phyloP scores from a whole-genome alignment of 2,888 invertebrate genomes.

The Morinoia aosen region DNA sequence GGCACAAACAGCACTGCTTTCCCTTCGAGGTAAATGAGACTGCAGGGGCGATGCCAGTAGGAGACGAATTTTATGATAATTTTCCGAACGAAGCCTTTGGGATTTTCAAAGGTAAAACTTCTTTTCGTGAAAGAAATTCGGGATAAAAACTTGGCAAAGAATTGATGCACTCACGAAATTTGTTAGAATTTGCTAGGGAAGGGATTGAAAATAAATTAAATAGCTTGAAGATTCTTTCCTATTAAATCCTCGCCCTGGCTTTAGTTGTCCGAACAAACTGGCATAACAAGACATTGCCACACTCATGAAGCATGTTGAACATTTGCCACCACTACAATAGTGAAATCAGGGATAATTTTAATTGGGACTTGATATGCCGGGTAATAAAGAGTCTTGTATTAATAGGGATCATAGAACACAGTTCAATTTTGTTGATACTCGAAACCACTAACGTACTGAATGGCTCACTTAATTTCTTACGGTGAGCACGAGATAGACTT shows the following conservation, averaged over 20 bases:
- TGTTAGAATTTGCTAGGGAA: not conserved
- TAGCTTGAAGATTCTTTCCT: not conserved
- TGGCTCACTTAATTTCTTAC: not conserved
- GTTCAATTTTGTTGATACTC: not conserved
- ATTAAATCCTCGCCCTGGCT: not conserved
- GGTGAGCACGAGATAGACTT: too few relatives aligned
- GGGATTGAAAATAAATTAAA: not conserved
- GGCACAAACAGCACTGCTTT: constrained; percentile 63
- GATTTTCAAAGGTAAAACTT: not conserved
- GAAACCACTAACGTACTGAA: not conserved
- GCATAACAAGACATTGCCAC: not conserved
- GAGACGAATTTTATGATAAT: constrained; percentile 1
- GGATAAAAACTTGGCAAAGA: not conserved
- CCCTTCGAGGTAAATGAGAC: constrained; percentile 59
- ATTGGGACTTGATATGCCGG: not conserved
- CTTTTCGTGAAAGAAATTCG: not conserved
- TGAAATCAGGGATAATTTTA: not conserved
- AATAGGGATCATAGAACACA: not conserved
- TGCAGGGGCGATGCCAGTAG: constrained; percentile 26
- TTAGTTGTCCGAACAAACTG: not conserved
- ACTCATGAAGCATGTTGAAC: too few relatives aligned
- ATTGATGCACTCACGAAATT: not conserved
- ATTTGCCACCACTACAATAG: too few relatives aligned
- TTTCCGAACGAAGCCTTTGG: not conserved
- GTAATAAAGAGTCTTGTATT: not conserved